Conservation (phyloP, 2,113 vertebrate species). For the Heloderma charlesbogerti region DNA sequence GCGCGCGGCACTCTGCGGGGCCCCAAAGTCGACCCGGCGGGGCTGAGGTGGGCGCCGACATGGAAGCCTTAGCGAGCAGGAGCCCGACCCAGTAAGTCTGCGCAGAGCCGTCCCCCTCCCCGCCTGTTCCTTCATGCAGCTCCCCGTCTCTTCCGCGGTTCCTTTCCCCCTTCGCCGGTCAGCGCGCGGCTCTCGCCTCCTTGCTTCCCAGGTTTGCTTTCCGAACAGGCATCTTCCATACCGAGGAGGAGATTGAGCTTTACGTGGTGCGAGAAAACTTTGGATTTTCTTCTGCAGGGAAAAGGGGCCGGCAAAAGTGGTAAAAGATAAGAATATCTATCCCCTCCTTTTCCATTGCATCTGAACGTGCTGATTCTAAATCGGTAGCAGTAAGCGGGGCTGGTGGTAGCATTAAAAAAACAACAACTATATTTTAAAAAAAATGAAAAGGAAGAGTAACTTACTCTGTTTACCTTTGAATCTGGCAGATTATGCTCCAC, state of each 20-base stretch:
- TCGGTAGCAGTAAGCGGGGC: not conserved
- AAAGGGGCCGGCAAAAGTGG: not conserved
- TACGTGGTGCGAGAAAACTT: not conserved
- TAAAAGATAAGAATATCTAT: not conserved
- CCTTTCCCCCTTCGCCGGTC: not conserved
- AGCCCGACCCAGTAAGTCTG: conserved; percentile 64
- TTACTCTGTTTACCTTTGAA: not conserved
- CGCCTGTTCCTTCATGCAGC: rapidly evolving
- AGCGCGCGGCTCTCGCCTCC: not conserved
- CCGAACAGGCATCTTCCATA: not conserved
- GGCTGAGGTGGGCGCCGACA: conserved; percentile 45
- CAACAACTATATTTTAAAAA: not conserved
- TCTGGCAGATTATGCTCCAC: not conserved
- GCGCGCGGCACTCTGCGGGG: not conserved
- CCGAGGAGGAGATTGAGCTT: not conserved
- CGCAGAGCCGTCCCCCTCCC: not conserved
- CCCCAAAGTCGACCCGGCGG: conserved; percentile 2
- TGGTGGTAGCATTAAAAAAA: not conserved
- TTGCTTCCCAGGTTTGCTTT: not conserved
- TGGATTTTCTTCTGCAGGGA: no score
- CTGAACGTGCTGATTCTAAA: not conserved
- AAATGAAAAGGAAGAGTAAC: not conserved
- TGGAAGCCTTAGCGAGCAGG: conserved; percentile 73
- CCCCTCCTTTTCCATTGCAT: not conserved
- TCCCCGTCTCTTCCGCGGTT: not conserved